Percentiles rank a stretch among this genome's conserved stretches.
Conservation (phyloP, 2,888 invertebrate genomes). For the Phymatocera aterrima region DNA sequence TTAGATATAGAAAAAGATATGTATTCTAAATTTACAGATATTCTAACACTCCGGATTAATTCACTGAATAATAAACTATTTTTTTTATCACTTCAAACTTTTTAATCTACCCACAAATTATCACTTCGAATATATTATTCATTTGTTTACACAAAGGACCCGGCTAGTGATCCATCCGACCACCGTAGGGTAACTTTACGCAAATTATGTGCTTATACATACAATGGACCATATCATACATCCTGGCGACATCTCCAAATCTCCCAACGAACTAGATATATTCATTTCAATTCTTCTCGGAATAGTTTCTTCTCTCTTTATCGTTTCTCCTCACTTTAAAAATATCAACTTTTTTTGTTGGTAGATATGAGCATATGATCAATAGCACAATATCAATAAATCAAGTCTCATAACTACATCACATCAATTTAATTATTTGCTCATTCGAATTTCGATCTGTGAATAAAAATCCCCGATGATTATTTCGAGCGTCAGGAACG, state of each 20-base stretch:
- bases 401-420: neutral
- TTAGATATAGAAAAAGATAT: neutral
- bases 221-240: conserved; percentile 6
- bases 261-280: neutral
- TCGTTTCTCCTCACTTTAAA: neutral
- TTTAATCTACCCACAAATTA: neutral
- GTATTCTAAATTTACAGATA: neutral
- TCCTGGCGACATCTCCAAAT: conserved; percentile 15
- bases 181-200: conserved; percentile 36
- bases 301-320: neutral
- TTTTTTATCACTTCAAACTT: neutral
- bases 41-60: neutral
- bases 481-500: neutral
- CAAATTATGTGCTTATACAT: conserved; percentile 1
- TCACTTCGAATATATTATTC: neutral
- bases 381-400: neutral
- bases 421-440: too few species aligned
- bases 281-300: neutral
- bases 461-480: too few species aligned
- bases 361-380: neutral
- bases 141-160: conserved; percentile 48
- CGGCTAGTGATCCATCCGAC: conserved; percentile 18
- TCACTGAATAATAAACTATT: neutral
- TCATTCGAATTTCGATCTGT: neutral
- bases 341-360: neutral